Evolutionary conservation across 2,113 vertebrate genomes (phyloP).

Genomic region (Hylia prasina): DNA sequence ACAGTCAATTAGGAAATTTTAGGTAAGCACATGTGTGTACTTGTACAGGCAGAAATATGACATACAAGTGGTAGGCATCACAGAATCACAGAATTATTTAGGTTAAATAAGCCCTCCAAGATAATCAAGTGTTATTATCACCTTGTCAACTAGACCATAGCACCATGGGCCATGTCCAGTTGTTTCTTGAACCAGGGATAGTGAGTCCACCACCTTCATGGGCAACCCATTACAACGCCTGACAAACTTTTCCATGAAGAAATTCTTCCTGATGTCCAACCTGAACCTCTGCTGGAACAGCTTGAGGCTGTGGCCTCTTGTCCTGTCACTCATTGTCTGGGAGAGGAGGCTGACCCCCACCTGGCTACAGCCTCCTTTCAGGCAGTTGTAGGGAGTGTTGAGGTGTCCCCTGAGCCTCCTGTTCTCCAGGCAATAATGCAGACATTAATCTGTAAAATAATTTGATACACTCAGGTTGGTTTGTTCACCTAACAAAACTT

Average conservation of each 20-base stretch:
- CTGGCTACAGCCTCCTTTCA: too few species aligned
- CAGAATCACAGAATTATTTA: neutral
- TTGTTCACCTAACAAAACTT: neutral
- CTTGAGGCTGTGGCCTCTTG: rapidly evolving
- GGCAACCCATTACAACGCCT: neutral
- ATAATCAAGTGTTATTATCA: neutral
- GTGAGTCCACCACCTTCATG: neutral
- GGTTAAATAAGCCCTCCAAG: neutral
- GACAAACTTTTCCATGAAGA: neutral
- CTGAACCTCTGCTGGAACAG: neutral
- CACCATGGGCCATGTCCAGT: neutral
- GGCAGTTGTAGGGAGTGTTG: neutral
- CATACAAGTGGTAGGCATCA: neutral
- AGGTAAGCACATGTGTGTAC: neutral
- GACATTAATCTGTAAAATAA: neutral
- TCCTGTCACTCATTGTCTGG: neutral
- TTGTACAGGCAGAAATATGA: neutral
- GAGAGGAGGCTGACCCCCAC: rapidly evolving
- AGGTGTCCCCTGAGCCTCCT: neutral
- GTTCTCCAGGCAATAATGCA: neutral
- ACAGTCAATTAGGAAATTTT: neutral
- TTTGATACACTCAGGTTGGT: neutral
- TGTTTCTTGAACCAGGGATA: neutral
- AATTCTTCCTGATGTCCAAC: neutral
- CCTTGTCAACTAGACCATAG: neutral